These are phyloP conservation scores for Orientallactaga sibirica DNA, from an alignment of 2,797 vertebrate species.

Conservation along the genomic window DNA sequence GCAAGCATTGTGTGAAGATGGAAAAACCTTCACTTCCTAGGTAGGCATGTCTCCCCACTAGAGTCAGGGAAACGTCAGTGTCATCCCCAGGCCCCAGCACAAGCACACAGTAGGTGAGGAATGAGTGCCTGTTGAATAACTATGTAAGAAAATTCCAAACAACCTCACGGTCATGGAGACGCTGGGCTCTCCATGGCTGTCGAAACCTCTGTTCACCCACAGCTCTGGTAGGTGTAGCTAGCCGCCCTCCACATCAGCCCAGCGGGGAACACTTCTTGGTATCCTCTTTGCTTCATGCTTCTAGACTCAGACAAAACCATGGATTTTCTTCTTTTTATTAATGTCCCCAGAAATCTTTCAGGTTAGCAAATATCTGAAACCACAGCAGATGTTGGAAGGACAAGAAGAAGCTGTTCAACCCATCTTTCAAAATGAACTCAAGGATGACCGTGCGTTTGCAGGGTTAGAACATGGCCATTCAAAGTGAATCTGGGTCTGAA, in stretches of 20 bases:
- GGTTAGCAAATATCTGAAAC: conserved; percentile 55
- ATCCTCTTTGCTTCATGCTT: conserved; percentile 2
- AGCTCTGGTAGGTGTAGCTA: neutral
- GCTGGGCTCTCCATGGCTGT: neutral
- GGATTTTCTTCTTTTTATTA: conserved; percentile 57
- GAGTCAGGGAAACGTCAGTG: neutral
- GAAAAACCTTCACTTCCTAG: neutral
- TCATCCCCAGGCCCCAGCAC: neutral
- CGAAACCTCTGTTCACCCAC: neutral
- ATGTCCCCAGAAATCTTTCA: conserved; percentile 40
- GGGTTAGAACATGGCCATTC: conserved; percentile 41
- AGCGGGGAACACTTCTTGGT: neutral
- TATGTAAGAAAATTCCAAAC: neutral
- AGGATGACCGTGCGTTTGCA: conserved; percentile 34
- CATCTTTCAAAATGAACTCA: conserved; percentile 47
- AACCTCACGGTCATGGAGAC: neutral
- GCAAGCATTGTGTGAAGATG: neutral
- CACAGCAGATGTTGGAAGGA: neutral
- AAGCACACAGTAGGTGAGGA: neutral
- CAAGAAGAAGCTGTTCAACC: conserved; percentile 1
- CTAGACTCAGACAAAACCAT: conserved; percentile 11
- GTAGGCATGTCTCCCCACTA: neutral
- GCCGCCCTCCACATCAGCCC: neutral
- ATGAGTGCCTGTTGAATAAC: neutral
- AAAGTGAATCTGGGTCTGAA: conserved; percentile 22